Percentiles rank a stretch among this genome's conserved stretches.
Evolutionary conservation across 2,113 vertebrate genomes (phyloP).

Genomic region (Phyllostomus discolor): DNA sequence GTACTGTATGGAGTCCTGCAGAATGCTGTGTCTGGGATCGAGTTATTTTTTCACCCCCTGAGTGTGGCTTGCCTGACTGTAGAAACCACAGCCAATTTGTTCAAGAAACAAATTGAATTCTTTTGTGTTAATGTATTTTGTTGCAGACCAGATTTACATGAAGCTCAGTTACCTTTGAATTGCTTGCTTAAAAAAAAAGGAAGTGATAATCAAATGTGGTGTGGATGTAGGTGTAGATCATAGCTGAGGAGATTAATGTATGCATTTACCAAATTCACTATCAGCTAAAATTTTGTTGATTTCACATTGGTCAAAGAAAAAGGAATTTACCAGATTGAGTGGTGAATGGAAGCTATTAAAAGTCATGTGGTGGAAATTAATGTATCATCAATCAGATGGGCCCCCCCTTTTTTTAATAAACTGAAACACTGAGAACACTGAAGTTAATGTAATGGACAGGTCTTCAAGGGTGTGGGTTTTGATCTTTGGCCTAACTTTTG

Average conservation of each 20-base stretch:
- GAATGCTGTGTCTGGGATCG: neutral
- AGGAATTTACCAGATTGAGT: neutral
- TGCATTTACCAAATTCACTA: neutral
- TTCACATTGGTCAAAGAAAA: neutral
- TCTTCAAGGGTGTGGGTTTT: neutral
- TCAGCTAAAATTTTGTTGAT: neutral
- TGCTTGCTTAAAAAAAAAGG: neutral
- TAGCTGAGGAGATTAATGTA: neutral
- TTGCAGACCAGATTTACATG: neutral
- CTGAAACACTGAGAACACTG: neutral
- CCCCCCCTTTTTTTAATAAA: neutral
- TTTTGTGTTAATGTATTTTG: neutral
- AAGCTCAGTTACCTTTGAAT: neutral
- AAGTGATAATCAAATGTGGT: neutral
- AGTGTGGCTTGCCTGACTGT: neutral
- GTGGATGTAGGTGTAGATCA: neutral
- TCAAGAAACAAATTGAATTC: neutral
- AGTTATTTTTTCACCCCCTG: neutral
- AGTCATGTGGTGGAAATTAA: neutral
- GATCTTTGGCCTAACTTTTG: neutral
- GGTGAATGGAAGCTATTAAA: constrained; percentile 4
- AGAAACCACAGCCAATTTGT: neutral
- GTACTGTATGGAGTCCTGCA: neutral
- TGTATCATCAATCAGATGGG: neutral
- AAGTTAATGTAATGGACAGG: neutral